Base-by-base conservation (phyloP, 2,113 vertebrate genomes). In the Bubo scandiacus region DNA sequence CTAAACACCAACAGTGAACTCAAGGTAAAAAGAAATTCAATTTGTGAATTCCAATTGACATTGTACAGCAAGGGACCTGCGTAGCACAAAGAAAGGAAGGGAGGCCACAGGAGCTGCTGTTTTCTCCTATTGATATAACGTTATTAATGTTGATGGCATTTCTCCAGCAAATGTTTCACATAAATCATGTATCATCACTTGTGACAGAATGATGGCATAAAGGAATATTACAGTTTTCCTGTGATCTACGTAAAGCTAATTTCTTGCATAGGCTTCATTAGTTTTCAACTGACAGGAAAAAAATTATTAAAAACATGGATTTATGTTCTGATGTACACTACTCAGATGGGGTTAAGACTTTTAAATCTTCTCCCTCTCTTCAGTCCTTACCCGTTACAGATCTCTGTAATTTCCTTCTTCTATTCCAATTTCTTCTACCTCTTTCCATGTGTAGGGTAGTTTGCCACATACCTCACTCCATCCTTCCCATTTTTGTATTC, bases 111-210 rank as follows among this genome's bases (percentile, higher is more conserved):
- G 65, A 94, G 61, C 58, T 86, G 49, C 49, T 94, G 43, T 81
- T 86, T 92, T 86, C 57, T 90, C 8, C 42, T 82, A 45, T 75
- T 93, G 67, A 30, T 73, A 52, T 15, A 67, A 92, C 3, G 2
- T 90, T 74, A 85, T 87, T 92, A 88, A 77, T 81, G 81, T 59
- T 77, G 75, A 92, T 89, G 73, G 36, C 45, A 58, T 95, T 96
- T 96, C 86, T 93, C 51, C 51, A 88, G 58, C 13, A 84, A 94
- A 78, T 66, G 34, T 94, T 96, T 87, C 84, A 59, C 34, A 74
- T 97, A 94, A 91, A 90, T 94, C 71, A 77, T 61, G 52, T 86
- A 75, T 83, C 77, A 77, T 87, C 78, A 45, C n/a, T 43, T 86
- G 40, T 92, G 85, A 87, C 32, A 8, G 71, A 88, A 34, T 54